Conservation (phyloP, 2,888 invertebrate genomes). For the Proisotoma minuta region DNA sequence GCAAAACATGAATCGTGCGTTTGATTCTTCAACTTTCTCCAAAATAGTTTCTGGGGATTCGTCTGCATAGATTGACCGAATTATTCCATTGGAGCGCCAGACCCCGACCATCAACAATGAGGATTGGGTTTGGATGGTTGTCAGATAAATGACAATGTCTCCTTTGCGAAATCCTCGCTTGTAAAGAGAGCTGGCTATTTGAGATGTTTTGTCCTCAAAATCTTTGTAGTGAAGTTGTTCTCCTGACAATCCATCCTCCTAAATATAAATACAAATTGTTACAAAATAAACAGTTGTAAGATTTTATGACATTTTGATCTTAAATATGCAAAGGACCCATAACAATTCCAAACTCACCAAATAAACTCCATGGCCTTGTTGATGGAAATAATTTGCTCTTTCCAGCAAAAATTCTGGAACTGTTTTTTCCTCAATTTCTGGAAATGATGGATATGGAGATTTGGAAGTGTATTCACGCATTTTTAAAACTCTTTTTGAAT, state of each 20-base stretch:
- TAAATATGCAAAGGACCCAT: too few species aligned
- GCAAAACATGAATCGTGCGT: slow-evolving; percentile 40
- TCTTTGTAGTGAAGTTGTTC: slow-evolving; percentile 56
- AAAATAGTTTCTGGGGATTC: slow-evolving; percentile 31
- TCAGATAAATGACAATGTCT: slow-evolving; percentile 41
- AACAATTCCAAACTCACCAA: too few species aligned
- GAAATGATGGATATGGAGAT: slow-evolving; percentile 6
- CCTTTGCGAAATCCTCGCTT: slow-evolving; percentile 40
- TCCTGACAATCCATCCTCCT: slow-evolving; percentile 61
- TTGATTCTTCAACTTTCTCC: slow-evolving; percentile 30
- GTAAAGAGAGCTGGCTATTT: slow-evolving; percentile 37
- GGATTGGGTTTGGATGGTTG: slow-evolving; percentile 26
- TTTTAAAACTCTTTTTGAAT: too few species aligned
- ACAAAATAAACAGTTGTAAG: too few species aligned
- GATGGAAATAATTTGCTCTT: slow-evolving; percentile 19
- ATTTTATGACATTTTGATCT: too few species aligned
- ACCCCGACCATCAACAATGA: slow-evolving; percentile 34
- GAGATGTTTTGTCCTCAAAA: slow-evolving; percentile 49
- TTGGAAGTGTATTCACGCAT: slow-evolving; percentile 1
- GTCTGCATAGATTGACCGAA: slow-evolving; percentile 38
- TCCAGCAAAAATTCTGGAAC: slow-evolving; percentile 26
- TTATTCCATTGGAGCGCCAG: slow-evolving; percentile 40
- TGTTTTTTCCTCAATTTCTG: slow-evolving; percentile 21
- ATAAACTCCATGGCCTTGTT: slow-evolving; percentile 22
- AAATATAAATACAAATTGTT: slow-evolving; percentile 17